Evolutionary conservation across 2,888 invertebrate species (phyloP).

Genomic region (Ornithoptera priamus): DNA sequence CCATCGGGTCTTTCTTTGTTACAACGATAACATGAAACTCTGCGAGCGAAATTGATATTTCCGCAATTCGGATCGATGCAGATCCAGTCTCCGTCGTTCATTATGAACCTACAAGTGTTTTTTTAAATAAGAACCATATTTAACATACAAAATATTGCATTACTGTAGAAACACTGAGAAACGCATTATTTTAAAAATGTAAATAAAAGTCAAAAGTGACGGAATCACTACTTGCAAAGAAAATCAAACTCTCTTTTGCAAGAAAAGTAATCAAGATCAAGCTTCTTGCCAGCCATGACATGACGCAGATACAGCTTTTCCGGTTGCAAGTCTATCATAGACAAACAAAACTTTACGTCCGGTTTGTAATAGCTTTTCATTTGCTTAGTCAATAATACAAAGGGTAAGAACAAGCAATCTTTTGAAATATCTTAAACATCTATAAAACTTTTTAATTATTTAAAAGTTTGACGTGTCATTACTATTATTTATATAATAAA

Average conservation of each 20-base stretch:
- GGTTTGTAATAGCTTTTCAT: not conserved
- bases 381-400: not conserved
- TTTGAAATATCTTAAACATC: not conserved
- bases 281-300: conserved; percentile 70
- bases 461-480: not conserved
- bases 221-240: conserved; percentile 63
- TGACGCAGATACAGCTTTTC: conserved; percentile 32
- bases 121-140: conserved; percentile 26
- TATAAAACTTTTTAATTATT: not conserved
- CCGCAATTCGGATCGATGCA: conserved; percentile 87
- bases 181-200: conserved; percentile 43
- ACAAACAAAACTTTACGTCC: conserved; percentile 6
- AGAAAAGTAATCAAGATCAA: conserved; percentile 68
- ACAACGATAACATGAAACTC: conserved; percentile 95
- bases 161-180: conserved; percentile 36
- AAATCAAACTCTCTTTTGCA: conserved; percentile 75
- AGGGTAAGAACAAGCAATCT: not conserved
- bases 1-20: conserved; percentile 83
- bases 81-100: conserved; percentile 83
- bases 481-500: not conserved
- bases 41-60: conserved; percentile 96
- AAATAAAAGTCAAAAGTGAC: conserved; percentile 66
- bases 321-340: conserved; percentile 18
- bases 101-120: conserved; percentile 50
- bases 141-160: conserved; percentile 34